phyloP scores from a whole-genome alignment of 2,113 vertebrate species.

The Acrocephalus kingi region DNA sequence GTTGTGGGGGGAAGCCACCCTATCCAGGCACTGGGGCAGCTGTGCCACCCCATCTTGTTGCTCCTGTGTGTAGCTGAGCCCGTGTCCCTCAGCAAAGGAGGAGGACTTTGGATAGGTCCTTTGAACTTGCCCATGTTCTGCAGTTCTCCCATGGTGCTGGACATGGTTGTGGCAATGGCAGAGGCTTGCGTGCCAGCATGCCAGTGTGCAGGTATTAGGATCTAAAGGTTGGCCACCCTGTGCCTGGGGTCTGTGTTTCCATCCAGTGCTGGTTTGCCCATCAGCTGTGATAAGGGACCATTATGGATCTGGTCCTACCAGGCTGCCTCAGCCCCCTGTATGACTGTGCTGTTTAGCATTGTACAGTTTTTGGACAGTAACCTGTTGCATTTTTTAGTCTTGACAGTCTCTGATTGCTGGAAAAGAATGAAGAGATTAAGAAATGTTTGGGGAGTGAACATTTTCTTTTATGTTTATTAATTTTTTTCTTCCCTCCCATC shows the following conservation, averaged over 20 bases:
- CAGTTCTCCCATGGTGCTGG: neutral
- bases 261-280: fast-evolving
- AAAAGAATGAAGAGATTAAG: neutral
- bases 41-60: neutral
- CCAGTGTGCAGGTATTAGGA: neutral
- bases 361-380: neutral
- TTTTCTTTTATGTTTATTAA: neutral
- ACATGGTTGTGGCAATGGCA: fast-evolving
- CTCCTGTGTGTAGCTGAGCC: neutral
- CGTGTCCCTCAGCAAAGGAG: neutral
- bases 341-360: neutral
- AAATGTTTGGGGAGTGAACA: neutral
- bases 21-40: neutral
- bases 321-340: neutral
- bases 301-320: neutral
- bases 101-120: neutral
- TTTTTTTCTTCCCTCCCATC: fast-evolving
- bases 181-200: neutral
- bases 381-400: neutral
- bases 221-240: neutral
- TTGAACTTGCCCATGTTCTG: neutral
- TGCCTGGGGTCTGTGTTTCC: neutral
- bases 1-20: neutral
- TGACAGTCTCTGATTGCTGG: neutral
- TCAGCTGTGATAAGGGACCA: neutral